phyloP scores from a whole-genome alignment of 2,113 vertebrate genomes.

The Istiophorus platypterus region DNA sequence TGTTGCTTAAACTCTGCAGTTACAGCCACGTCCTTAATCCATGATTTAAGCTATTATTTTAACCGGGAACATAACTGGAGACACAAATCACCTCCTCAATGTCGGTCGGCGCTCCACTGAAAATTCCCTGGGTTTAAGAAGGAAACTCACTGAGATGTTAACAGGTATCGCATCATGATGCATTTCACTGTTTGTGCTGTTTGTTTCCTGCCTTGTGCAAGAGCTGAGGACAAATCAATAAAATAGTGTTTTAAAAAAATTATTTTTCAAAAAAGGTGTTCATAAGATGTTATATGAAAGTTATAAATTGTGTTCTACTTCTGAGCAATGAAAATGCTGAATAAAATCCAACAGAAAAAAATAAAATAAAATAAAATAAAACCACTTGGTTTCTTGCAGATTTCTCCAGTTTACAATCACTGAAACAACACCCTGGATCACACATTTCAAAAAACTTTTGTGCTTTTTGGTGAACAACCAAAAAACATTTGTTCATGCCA shows the following conservation, averaged over 20 bases:
- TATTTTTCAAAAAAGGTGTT: too few relatives aligned
- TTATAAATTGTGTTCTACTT: neutral
- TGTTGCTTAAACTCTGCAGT: constrained; percentile 3
- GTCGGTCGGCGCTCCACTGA: neutral
- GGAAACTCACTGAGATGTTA: neutral
- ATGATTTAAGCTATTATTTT: neutral
- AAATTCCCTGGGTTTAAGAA: neutral
- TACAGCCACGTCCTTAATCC: constrained; percentile 23
- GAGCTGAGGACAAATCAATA: too few relatives aligned
- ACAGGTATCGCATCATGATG: neutral
- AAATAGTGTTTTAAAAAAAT: too few relatives aligned
- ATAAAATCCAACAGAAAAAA: too few relatives aligned
- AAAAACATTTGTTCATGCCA: neutral
- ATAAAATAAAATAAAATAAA: neutral
- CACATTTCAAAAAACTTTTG: neutral
- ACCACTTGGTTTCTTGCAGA: neutral
- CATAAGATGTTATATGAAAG: neutral
- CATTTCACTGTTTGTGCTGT: neutral
- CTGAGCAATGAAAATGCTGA: neutral
- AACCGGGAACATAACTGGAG: neutral
- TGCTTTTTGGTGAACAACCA: neutral
- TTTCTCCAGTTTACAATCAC: neutral
- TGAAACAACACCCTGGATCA: neutral
- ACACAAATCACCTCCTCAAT: neutral
- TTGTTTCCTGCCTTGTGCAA: too few relatives aligned